Base-by-base conservation (phyloP, 2,113 vertebrate species). In the Neotoma lepida region DNA sequence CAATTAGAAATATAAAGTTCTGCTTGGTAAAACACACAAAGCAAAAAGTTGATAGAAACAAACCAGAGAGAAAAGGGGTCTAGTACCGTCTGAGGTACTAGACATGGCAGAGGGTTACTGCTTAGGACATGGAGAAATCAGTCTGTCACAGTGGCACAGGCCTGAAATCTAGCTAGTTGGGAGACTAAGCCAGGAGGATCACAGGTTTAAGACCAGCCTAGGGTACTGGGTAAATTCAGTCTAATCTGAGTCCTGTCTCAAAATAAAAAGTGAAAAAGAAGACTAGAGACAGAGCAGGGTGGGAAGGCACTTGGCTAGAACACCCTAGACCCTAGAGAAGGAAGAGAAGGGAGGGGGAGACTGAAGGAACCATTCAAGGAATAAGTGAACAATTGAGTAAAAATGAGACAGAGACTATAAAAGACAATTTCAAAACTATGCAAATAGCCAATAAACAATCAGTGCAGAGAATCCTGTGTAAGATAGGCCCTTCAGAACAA, bases 11-110 rank as follows among this genome's bases (percentile, higher is more conserved):
- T 63, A 28, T 63, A 88, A 95, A 80, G 46, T 90, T 61, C 61
- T 91, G n/a, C 56, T 46, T 85, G 74, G 22, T 26, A 88, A 95
- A 56, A 61, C 33, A 63, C 58, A 86, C 58, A 87, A 70, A 88
- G 51, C 14, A 82, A 80, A 81, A 51, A 82, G 6, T 8, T 66
- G 30, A 86, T 84, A 91, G 56, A 87, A 78, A 84, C 14, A 56
- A 91, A 74, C 0, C 17, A 56, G 24, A 44, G 39, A 20, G 2
- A 66, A 35, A 49, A 35, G n/a, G 24, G 64, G 46, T 41, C 86
- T 80, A n/a, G n/a, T n/a, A n/a, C n/a, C n/a, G n/a, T n/a, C n/a
- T n/a, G n/a, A n/a, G n/a, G n/a, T n/a, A 46, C 2, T 41, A 66
- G 8, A 91, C 6, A 28, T 9, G 41, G 58, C 33, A 76, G 78